Base-by-base conservation (phyloP, 64 coral and sea anemone species). In the Montipora cactus region DNA sequence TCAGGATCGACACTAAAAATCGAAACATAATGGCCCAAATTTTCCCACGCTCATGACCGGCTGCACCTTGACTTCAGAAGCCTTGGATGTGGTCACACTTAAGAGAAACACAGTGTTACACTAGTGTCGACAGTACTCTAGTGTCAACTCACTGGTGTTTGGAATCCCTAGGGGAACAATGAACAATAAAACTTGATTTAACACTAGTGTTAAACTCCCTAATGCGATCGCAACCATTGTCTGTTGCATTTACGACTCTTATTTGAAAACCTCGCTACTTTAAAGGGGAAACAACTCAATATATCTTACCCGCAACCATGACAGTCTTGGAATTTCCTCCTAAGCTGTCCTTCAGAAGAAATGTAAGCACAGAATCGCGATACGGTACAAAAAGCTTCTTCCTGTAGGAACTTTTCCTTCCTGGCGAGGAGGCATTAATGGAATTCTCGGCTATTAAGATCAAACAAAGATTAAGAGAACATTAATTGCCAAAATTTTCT, bases 301-400 rank as follows among this genome's bases (percentile, higher is more conserved):
- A 12, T 64, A 74, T 8, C 52, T 21, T 12, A 95, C 98, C 98
- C 87, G 98, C 98, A 59, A 99, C 89, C 98, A 99, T 99, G 50
- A 99, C 94, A 44, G 98, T 99, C 78, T 99, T 99, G 3, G 98
- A 96, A 28, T 99, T 99, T 11, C 98, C 98, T 52, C 98, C 98
- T 1, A 99, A 77, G 37, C 98, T 99, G 92, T 99, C 98, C 57
- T 99, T 99, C 0, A 99, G 89, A 47, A 99, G 90, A 80, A 96
- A 99, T 21, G 98, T 99, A 37, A 99, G 67, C 0, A 94, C 92
- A 25, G 98, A 96, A 59, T 99, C 98, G 19, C 98, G 89, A 79
- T 99, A 99, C 28, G 95, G 98, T 1, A 99, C 92, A 59, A 99
- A 99, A 20, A 99, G 84, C 71, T 86, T 96, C 66, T 93, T 95